phyloP scores from a whole-genome alignment of 2,888 invertebrate species.

The Scaeva pyrastri region DNA sequence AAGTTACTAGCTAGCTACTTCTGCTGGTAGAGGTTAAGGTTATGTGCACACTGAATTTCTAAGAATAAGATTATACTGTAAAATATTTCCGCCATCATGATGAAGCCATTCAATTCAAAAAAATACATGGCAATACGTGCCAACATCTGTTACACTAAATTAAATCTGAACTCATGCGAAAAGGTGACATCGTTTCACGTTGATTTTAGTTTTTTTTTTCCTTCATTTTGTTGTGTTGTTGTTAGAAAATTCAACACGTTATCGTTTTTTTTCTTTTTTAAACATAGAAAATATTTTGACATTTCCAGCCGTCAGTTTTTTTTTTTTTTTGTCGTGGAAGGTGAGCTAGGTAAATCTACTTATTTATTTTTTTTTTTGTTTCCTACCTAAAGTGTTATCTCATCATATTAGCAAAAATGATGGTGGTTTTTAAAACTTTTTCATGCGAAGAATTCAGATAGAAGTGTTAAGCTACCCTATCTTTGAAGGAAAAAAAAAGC shows the following conservation, averaged over 20 bases:
- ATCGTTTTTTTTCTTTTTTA: background rate
- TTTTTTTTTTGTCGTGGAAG: background rate
- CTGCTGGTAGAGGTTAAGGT: too few relatives aligned
- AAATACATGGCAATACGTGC: constrained; percentile 28
- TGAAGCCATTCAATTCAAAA: constrained; percentile 24
- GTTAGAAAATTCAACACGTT: background rate
- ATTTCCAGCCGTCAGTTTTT: background rate
- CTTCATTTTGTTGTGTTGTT: background rate
- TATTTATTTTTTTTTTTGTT: background rate
- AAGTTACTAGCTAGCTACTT: too few relatives aligned
- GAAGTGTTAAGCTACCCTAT: background rate
- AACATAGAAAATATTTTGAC: background rate
- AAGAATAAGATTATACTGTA: background rate
- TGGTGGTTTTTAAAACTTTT: background rate
- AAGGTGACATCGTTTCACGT: constrained; percentile 25
- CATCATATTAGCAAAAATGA: background rate
- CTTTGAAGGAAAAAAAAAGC: background rate
- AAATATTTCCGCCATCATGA: constrained; percentile 3
- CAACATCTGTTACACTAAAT: constrained; percentile 38
- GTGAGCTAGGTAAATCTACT: background rate
- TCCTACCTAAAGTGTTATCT: background rate
- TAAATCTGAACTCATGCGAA: constrained; percentile 29
- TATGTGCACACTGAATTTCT: background rate
- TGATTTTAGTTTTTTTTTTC: background rate
- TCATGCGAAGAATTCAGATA: background rate